Base-by-base conservation (phyloP, 2,113 vertebrate species). In the Corythornis cristatus region DNA sequence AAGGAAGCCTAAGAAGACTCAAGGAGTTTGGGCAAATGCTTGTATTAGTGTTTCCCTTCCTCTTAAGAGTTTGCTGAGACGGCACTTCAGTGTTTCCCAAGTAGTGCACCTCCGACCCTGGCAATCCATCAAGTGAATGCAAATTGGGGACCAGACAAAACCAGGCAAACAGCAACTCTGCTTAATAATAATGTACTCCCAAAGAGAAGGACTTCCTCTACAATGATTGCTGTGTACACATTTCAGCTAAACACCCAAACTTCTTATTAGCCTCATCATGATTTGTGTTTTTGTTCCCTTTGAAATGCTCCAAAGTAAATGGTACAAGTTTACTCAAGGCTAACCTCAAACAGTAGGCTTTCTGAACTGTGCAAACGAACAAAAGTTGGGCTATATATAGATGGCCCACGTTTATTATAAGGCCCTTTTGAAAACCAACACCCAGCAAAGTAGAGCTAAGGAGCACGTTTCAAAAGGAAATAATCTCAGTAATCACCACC, bases 121-220 rank as follows among this genome's bases (percentile, higher is more conserved):
- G 96, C 98, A 97, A 98, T 98, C 98, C 98, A 98, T 98, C 98
- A 98, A 98, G 97, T 96, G 97, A 96, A 98, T 98, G 96, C 97
- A 98, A 98, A 98, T 97, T 93, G 96, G 33, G 94, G 96, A 93
- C 96, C 83, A 96, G 98, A 98, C 98, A 98, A 98, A 98, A 97
- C 97, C 97, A 97, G 96, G 98, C 98, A 98, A 98, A 98, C 98
- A 98, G 97, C 96, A 90, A 93, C 92, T 87, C 95, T 92, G 96
- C 98, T 98, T 97, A 79, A 93, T 96, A 97, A 98, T 96, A 97
- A 97, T 96, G 97, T 96, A 94, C 97, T 96, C 95, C 89, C 91
- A 85, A 94, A 96, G 96, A 97, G 96, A 95, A 97, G 96, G 95
- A 96, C 92, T 97, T 97, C 96, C 90, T 91, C 86, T 87, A 95